Evolutionary conservation across 2,113 vertebrate genomes (phyloP), one percentile per base, ranked within the genome.

Genomic region (Actenoides hombroni): DNA sequence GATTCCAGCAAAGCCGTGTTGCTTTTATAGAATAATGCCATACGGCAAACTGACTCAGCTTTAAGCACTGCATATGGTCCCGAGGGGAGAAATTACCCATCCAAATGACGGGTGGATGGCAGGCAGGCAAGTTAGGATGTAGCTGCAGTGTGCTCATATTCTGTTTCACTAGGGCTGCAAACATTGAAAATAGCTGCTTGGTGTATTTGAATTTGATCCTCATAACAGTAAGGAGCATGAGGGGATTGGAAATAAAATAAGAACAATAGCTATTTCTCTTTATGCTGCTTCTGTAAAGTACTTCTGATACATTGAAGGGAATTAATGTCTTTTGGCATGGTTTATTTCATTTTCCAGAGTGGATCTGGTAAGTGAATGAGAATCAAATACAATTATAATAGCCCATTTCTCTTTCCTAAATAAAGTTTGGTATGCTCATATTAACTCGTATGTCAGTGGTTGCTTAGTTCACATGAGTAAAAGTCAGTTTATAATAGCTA

Each of bases 191-290:
- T 93, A 88, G 90, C 89, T 97, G 49, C 94, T 88, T 69, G 70
- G 86, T 96, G 56, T 88, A 71, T 97, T 96, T 96, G 94, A 88
- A 83, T 95, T 83, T 96, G 96, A 94, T 88, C 76, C 90, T 92
- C 85, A 35, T 94, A 94, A 59, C 88, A 67, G 77, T 94, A 92
- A 92, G 91, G 63, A 96, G 44, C 90, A 70, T 68, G 56, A 86
- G 92, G 71, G 88, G 83, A 86, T 83, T 96, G 56, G 88, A 91
- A 95, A 78, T 93, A 94, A 83, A 95, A 86, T 79, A 91, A 93
- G 95, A 96, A 96, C 95, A 96, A 96, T 86, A 94, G 92, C 94
- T 94, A 88, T 95, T 96, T 95, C 92, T 96, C 91, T 94, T 94
- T 93, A 92, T 3, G 1, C 85, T 92, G 90, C 87, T 96, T 94